Conservation (phyloP, 2,888 invertebrate species). For the Ganaspis brasiliensis region DNA sequence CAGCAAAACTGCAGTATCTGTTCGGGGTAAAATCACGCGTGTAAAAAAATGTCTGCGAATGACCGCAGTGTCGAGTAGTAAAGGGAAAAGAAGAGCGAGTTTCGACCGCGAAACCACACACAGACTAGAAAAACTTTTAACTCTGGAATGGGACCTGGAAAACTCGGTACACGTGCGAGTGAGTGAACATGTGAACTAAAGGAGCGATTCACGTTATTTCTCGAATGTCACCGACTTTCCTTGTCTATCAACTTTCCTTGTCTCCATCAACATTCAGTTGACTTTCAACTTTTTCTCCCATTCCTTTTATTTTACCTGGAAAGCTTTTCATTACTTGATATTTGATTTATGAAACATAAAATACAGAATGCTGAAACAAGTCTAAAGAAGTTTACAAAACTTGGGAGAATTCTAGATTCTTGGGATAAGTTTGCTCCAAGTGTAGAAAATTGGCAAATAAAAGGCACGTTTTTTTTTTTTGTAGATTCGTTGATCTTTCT, state of each 20-base stretch:
- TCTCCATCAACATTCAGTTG: not conserved
- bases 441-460: not conserved
- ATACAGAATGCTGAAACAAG: constrained; percentile 14
- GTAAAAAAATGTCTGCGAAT: constrained; percentile 32
- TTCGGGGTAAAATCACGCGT: constrained; percentile 28
- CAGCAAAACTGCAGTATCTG: constrained; percentile 21
- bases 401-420: not conserved
- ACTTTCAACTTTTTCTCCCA: not conserved
- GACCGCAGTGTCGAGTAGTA: constrained; percentile 11
- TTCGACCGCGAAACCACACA: constrained; percentile 34
- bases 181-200: constrained; percentile 20
- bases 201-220: constrained; percentile 25
- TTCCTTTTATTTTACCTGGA: not conserved
- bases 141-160: constrained; percentile 28
- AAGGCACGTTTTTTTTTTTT: constrained; percentile 6
- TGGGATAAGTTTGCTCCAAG: not conserved
- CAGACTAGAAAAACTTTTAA: constrained; percentile 31
- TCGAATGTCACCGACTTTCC: constrained; percentile 15
- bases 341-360: not conserved
- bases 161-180: constrained; percentile 40
- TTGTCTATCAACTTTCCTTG: not conserved
- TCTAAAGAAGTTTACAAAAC: not conserved
- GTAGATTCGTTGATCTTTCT: not conserved
- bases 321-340: constrained; percentile 4
- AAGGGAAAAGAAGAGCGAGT: constrained; percentile 2